Evolutionary conservation across 2,113 vertebrate species (phyloP).

Genomic region (Burhinus oedicnemus): DNA sequence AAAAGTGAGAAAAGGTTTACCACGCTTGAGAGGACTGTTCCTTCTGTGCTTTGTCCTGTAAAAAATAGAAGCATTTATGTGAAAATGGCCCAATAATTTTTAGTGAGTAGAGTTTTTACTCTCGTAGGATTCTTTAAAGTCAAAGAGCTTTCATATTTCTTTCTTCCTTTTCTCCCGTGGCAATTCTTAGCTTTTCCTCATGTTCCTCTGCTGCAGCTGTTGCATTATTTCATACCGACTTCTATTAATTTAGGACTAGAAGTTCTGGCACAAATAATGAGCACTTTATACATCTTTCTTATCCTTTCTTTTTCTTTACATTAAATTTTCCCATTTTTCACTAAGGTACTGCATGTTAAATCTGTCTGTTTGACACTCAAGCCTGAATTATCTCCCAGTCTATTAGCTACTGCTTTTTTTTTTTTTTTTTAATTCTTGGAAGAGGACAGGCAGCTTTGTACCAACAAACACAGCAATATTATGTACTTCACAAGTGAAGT

Average conservation of each 20-base stretch:
- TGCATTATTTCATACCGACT: constrained; percentile 32
- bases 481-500: neutral
- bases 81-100: constrained; percentile 32
- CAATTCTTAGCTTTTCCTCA: neutral
- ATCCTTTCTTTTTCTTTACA: neutral
- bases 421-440: neutral
- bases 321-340: constrained; percentile 28
- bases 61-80: constrained; percentile 14
- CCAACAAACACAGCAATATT: neutral
- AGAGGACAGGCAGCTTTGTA: constrained; percentile 12
- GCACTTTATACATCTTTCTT: neutral
- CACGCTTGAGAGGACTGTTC: neutral
- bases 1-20: neutral
- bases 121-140: constrained; percentile 37
- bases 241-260: constrained; percentile 35
- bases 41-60: neutral
- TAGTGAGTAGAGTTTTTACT: constrained; percentile 11
- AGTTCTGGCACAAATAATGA: neutral
- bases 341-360: neutral
- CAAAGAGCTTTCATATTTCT: constrained; percentile 50
- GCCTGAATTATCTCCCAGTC: constrained; percentile 11
- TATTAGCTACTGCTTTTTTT: neutral
- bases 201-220: neutral
- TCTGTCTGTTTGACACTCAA: neutral
- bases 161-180: neutral